Percentiles rank a stretch among this genome's conserved stretches.
These are phyloP conservation scores for Machimus atricapillus DNA, from an alignment of 2,888 invertebrate species.

Conservation along the genomic window DNA sequence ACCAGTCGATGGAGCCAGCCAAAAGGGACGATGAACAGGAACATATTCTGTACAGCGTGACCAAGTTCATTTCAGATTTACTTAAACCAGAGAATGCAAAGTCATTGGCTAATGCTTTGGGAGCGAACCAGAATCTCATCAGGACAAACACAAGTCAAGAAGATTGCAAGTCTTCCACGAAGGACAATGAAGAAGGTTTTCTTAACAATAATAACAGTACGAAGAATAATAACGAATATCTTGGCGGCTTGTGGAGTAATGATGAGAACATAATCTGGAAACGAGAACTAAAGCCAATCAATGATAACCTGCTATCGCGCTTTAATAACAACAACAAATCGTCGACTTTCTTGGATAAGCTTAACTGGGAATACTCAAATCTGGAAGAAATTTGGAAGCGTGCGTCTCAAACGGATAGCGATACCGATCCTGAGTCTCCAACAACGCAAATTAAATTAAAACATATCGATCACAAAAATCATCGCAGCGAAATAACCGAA, in stretches of 20 bases:
- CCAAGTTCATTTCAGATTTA: conserved; percentile 55
- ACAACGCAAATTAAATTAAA: not conserved
- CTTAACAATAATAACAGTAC: conserved; percentile 15
- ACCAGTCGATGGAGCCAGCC: conserved; percentile 41
- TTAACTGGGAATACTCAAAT: conserved; percentile 55
- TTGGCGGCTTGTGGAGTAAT: conserved; percentile 50
- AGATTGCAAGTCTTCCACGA: not conserved
- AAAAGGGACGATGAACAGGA: conserved; percentile 45
- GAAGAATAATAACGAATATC: conserved; percentile 45
- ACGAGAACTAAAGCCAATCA: conserved; percentile 51
- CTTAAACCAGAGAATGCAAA: conserved; percentile 54
- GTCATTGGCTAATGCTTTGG: conserved; percentile 50
- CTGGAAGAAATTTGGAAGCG: conserved; percentile 54
- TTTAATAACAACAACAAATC: conserved; percentile 18
- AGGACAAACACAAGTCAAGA: not conserved
- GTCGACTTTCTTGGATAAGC: conserved; percentile 48
- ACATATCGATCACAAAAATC: conserved; percentile 38
- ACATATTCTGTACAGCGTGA: conserved; percentile 53
- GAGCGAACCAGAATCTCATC: conserved; percentile 30
- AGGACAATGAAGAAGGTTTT: not conserved
- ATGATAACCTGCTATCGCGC: conserved; percentile 39
- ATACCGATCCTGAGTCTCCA: not conserved
- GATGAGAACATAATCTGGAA: conserved; percentile 51
- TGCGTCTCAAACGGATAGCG: conserved; percentile 45
- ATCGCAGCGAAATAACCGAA: conserved; percentile 46